A percentile compares a stretch with the other conserved stretches of the same genome.
These are phyloP conservation scores for Buteo buteo DNA, from an alignment of 2,113 vertebrate genomes.

Conservation along the genomic window DNA sequence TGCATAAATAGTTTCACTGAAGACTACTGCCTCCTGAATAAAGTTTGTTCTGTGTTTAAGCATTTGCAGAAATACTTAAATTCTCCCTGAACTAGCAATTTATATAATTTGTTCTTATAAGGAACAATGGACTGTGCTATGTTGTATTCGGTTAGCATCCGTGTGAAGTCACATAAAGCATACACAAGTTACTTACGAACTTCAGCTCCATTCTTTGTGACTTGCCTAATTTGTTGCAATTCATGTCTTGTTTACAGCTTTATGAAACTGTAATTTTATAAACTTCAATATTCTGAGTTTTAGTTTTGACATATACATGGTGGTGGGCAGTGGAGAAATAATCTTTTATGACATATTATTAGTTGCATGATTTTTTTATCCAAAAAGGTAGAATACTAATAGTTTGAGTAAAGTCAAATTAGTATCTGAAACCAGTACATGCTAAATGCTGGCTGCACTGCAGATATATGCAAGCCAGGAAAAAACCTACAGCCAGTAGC, in stretches of 20 bases:
- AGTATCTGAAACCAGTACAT: neutral
- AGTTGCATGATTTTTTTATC: neutral
- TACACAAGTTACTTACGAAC: neutral
- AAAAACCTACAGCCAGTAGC: neutral
- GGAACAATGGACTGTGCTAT: neutral
- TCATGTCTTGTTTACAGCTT: neutral
- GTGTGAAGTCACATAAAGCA: neutral
- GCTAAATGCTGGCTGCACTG: neutral
- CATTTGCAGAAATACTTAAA: neutral
- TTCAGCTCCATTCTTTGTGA: neutral
- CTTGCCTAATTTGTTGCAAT: neutral
- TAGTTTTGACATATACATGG: neutral
- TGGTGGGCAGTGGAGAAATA: neutral
- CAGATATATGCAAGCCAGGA: neutral
- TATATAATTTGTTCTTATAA: neutral
- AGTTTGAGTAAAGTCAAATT: neutral
- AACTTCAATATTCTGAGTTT: neutral
- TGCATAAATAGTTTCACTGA: neutral
- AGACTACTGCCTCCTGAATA: neutral
- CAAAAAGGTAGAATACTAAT: neutral
- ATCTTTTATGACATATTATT: neutral
- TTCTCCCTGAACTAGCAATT: neutral
- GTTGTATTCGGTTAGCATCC: neutral
- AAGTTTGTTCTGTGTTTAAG: neutral
- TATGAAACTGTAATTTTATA: neutral